Evolutionary conservation across 2,797 vertebrate species (phyloP), one percentile per base, ranked within the genome.

Genomic region (Propithecus deckenii): DNA sequence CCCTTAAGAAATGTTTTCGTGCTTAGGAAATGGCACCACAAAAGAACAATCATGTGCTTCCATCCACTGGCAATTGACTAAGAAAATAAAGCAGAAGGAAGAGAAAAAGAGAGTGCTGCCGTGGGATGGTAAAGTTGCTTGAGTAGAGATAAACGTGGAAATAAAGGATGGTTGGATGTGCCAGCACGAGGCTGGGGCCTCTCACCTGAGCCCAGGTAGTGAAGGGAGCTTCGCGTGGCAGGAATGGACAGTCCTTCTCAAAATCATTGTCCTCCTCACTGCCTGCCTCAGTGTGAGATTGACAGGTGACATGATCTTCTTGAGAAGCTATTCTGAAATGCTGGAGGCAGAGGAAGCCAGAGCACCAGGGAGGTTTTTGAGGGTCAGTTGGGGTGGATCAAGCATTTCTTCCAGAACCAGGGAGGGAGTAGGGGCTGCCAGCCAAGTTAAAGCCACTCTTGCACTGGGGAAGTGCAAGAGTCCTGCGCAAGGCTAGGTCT

Each of bases 21-120:
- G 92, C 93, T 97, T 97, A 97, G 97, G 91, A 98, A 93, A 93
- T 96, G 81, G 86, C 86, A 76, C 76, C 93, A 89, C 96, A 93
- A 96, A 96, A 95, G 71, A 94, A 85, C 74, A 69, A 14, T 85
- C 75, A 48, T 28, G 5, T 55, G 5, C 95, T 97, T 96, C 91
- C 55, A 55, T 91, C n/a, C 13, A 5, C 23, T 65, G 61, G 22
- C 46, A 8, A 1, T 91, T 93, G 81, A 79, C 71, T 38, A 71
- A 91, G 38, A 55, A 57, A 86, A 46, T 59, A 28, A 84, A 17
- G 17, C 22, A 5, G 55, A 41, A 18, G 35, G 25, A 59, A 52
- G 71, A 87, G 84, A 69, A 30, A 35, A 74, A 50, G 67, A 14
- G 46, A 32, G 41, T 41, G 1, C 55, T 12, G 0, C 55, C 4